These are phyloP conservation scores for Oreochromis grahami DNA, from an alignment of 2,797 vertebrate species.

Conservation along the genomic window DNA sequence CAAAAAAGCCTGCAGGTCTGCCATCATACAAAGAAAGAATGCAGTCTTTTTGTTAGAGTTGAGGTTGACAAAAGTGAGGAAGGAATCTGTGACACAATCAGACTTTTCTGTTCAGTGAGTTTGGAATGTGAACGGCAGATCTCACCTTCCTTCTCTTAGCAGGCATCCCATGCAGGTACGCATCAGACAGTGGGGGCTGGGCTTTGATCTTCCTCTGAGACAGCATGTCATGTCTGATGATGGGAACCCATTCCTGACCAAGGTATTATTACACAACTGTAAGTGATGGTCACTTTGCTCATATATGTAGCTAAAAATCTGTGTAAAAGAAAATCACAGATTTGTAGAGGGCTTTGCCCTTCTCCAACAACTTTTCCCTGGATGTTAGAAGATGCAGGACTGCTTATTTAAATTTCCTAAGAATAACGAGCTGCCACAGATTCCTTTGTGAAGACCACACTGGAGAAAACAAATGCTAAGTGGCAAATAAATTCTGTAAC, in stretches of 20 bases:
- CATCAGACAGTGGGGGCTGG: slow-evolving; percentile 83
- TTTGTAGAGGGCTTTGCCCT: neutral
- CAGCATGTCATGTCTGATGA: slow-evolving; percentile 84
- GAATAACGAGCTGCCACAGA: neutral
- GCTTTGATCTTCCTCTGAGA: slow-evolving; percentile 83
- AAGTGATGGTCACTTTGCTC: neutral
- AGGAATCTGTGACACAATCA: neutral
- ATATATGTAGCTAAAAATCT: neutral
- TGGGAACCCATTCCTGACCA: slow-evolving; percentile 85
- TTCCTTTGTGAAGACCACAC: neutral
- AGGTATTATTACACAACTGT: neutral
- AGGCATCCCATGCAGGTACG: slow-evolving; percentile 87
- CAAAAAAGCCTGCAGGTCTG: neutral
- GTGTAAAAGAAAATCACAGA: neutral
- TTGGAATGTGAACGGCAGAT: neutral
- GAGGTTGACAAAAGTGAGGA: rapidly evolving
- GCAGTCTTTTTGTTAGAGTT: neutral
- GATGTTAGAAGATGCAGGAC: rapidly evolving
- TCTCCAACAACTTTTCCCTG: neutral
- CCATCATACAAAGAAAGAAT: neutral
- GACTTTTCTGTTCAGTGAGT: neutral
- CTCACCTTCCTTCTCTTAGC: slow-evolving; percentile 86
- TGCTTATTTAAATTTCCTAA: neutral
- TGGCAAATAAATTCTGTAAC: neutral
- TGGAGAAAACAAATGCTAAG: neutral